phyloP scores from a whole-genome alignment of 2,888 invertebrate species.

The Tanypteryx hageni region DNA sequence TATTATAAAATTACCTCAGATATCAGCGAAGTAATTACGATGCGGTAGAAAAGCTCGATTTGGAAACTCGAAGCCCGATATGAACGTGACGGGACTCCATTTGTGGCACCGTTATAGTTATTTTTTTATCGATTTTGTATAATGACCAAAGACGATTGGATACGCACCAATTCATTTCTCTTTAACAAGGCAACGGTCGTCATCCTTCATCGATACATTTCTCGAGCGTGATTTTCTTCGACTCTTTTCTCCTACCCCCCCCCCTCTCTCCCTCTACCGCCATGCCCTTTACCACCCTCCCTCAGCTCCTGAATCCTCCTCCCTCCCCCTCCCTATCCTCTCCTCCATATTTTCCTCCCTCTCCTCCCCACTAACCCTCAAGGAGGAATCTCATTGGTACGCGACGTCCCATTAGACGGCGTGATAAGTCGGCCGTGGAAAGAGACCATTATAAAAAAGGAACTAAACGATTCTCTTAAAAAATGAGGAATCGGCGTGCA shows the following conservation, averaged over 20 bases:
- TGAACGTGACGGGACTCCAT: too few relatives aligned
- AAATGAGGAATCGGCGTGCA: neutral
- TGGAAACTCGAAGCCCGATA: too few relatives aligned
- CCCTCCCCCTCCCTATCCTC: neutral
- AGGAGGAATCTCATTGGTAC: too few relatives aligned
- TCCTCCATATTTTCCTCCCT: neutral
- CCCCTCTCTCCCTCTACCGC: too few relatives aligned
- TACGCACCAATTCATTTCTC: slow-evolving; percentile 10
- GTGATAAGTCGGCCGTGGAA: neutral
- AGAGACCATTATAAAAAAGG: neutral
- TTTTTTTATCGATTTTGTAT: neutral
- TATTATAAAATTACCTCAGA: too few relatives aligned
- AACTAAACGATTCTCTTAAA: neutral
- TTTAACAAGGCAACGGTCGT: slow-evolving; percentile 5
- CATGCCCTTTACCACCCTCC: neutral
- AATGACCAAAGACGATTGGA: neutral
- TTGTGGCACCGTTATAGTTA: too few relatives aligned
- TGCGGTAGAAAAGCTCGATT: too few relatives aligned
- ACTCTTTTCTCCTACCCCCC: neutral
- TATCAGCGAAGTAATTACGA: too few relatives aligned
- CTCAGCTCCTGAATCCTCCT: too few relatives aligned
- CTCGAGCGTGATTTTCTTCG: neutral
- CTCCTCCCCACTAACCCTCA: neutral
- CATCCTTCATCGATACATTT: neutral
- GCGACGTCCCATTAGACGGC: too few relatives aligned